Base-by-base conservation (phyloP, 2,888 invertebrate species). In the Saturnia japonica region DNA sequence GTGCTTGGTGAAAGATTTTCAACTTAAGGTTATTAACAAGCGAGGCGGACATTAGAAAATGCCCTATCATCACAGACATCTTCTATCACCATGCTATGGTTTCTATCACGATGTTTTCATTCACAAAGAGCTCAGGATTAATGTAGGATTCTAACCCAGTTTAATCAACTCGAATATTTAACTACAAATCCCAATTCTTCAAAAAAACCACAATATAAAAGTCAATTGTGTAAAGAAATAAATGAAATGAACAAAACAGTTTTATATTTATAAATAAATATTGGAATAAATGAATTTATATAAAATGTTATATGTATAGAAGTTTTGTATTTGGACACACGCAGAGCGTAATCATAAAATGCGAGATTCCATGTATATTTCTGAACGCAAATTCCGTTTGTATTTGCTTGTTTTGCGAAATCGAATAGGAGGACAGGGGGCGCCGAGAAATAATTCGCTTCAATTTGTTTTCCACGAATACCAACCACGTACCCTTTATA, bases 361-460 rank as follows among this genome's bases (percentile, higher is more conserved):
- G 68, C 34, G 51, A 71, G 64, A 14, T 42, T 67, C 47, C 22
- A 54, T 19, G 70, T 54, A 40, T 43, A 43, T 70, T 47, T 66
- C 51, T 71, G 75, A 74, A 73, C 72, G 74, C 74, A 72, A 71
- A 77, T 75, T 74, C 74, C 74, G 72, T 54, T 68, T 71, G 71
- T 71, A 68, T 71, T 68, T 68, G 57, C 64, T 68, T 71, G 72
- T 74, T 72, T 73, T 68, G 71, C 66, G 75, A 72, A 77, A 77
- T 73, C 72, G 71, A 74, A 78, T 60, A 76, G 75, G 77, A 73
- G 43, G 74, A 72, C 77, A 76, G 75, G 71, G 68, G 68, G 70
- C 74, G 57, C 51, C 67, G 54, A 22, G 69, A 51, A 68, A 67
- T 68, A 72, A 72, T 67, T 69, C 69, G 62, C 64, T 67, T 71